phyloP scores from a whole-genome alignment of 1,140 invertebrate species.

The Drosophila varians region DNA sequence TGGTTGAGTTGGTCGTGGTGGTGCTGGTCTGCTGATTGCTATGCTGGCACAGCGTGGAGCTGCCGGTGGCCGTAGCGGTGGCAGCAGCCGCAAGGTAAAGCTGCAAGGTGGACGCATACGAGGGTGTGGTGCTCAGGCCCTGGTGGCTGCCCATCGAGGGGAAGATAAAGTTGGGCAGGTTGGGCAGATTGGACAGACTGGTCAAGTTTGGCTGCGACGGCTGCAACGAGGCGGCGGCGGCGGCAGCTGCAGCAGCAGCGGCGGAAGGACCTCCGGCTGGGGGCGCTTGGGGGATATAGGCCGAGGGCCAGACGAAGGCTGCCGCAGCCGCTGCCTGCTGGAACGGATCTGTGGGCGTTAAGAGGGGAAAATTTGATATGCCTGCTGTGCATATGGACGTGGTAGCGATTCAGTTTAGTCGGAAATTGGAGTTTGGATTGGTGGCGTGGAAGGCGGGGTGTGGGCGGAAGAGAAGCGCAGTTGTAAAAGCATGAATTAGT shows the following conservation, averaged over 20 bases:
- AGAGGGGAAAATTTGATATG: conserved; percentile 83
- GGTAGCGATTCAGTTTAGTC: conserved; percentile 42
- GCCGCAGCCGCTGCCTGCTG: conserved; percentile 88
- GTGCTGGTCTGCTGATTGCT: conserved; percentile 69
- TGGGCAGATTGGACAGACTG: conserved; percentile 35
- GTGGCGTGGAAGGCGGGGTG: conserved; percentile 13
- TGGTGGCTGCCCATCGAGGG: conserved; percentile 76
- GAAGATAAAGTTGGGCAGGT: conserved; percentile 76
- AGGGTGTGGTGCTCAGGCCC: conserved; percentile 81
- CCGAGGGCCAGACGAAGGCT: conserved; percentile 78
- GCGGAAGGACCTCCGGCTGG: conserved; percentile 86
- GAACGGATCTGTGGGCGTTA: conserved; percentile 87
- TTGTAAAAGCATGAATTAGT: conserved; percentile 82
- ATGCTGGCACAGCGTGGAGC: conserved; percentile 72
- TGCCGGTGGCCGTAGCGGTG: conserved; percentile 75
- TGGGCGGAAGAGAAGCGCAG: conserved; percentile 67
- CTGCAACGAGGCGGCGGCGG: conserved; percentile 85
- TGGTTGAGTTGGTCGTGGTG: conserved; percentile 71
- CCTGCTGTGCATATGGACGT: conserved; percentile 64
- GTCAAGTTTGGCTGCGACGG: conserved; percentile 84
- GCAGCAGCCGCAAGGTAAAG: conserved; percentile 85
- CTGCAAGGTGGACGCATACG: conserved; percentile 85
- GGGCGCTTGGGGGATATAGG: conserved; percentile 70
- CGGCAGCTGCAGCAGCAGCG: conserved; percentile 70
- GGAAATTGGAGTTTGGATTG: conserved; percentile 36